Base-by-base conservation (phyloP, 2,888 invertebrate genomes). In the Suillia variegata region DNA sequence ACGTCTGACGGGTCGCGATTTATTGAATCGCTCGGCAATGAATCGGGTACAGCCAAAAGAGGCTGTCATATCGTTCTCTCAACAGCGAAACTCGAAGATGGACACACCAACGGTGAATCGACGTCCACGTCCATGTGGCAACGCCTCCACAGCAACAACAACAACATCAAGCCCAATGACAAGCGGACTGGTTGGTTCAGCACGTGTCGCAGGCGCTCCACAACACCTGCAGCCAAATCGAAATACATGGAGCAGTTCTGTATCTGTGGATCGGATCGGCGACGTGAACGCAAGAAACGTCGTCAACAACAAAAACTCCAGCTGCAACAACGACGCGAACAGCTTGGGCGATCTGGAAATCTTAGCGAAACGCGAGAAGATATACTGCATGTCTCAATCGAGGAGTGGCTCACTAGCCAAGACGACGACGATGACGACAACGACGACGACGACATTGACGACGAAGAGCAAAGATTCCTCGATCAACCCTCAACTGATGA, bases 221-320 rank as follows among this genome's bases (percentile, higher is more conserved):
- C 77, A 71, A 68, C 76, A 67, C 75, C 80, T 68, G 74, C 79
- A 68, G 70, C 80, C 71, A 80, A 82, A 72, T 79, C 82, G 69
- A 79, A 87, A 84, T 87, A 87, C 85, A 86, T 87, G 87, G 86
- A 87, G 83, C 87, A 87, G 71, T 87, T 87, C 86, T 87, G 87
- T 83, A 86, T 87, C 84, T 87, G 87, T 83, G 77, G 87, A 82
- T 85, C 86, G 68, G 74, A 75, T 51, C 67, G 76, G 24, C 70
- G 78, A 56, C 70, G 79, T 18, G 76, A 78, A 50, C 77, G 80
- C 22, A 71, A 74, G 51, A 73, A 76, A 18, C 74, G 78, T 8
- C 71, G 75, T 54, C 75, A 79, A 50, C 71, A 75, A 54, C 80
- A 80, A 65, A 77, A 78, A 62, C 66, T 74, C 50, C 79, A 79